Base-by-base conservation (phyloP, 2,888 invertebrate species). In the Dorcus hopei region DNA sequence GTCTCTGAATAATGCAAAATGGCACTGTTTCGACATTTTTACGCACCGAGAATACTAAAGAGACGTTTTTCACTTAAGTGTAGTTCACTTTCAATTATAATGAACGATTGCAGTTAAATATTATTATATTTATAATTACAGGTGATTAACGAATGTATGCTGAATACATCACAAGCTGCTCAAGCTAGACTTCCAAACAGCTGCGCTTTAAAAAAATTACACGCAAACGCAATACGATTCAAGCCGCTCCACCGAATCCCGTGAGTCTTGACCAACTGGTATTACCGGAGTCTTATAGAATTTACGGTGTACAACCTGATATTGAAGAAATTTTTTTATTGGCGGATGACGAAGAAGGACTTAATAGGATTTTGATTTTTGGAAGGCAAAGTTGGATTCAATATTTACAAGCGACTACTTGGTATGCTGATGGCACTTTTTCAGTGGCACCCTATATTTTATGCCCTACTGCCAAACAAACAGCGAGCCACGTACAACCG, bases 251-350 rank as follows among this genome's bases (percentile, higher is more conserved):
- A 9, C 11, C 40, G 38, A 41, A 47, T 54, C n/a, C n/a, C n/a
- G n/a, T n/a, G n/a, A n/a, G n/a, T n/a, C 39, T 60, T 11, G 26
- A 33, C 14, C 16, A 42, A 9, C 54, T 60, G 38, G 39, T 45
- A 54, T 43, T 60, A 11, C 57, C 57, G 45, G 38, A 43, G 23
- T 9, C 16, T 19, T 57, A 57, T 33, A 41, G 11, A 39, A 53
- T 39, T 11, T 57, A 54, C 39, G 11, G 26, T 9, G 16, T 40
- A 9, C 33, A 42, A 51, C 45, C 43, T n/a, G 57, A 42, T 26
- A 40, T 50, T 33, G 19, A 19, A 39, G 60, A 57, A 42, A 48
- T 49, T 39, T 60, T 57, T 53, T 11, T 60, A 40, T 45, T 60
- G 42, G 42, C 39, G 14, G 52, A 59, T 23, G 49, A 43, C 11